Percentiles rank a stretch among this genome's conserved stretches.
These are phyloP conservation scores for Megaptera novaeangliae DNA, from an alignment of 2,113 vertebrate genomes.

Conservation along the genomic window DNA sequence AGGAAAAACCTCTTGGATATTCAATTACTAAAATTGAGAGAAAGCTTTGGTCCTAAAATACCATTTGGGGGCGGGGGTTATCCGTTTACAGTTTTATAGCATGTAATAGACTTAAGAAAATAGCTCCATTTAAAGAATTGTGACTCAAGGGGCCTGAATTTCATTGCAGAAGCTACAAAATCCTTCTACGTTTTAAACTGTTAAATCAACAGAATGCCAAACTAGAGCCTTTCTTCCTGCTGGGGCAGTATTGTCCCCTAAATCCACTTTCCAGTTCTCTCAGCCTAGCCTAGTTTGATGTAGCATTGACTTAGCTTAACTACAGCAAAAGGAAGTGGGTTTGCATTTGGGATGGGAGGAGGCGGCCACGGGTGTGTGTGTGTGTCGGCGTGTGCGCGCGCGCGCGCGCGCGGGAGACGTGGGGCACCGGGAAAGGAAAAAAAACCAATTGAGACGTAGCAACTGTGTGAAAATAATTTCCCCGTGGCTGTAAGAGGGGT, in stretches of 20 bases:
- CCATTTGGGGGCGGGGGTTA: background rate
- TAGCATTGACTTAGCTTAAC: conserved; percentile 64
- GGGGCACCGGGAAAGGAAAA: background rate
- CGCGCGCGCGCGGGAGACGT: background rate
- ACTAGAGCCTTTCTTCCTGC: conserved; percentile 73
- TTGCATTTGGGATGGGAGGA: conserved; percentile 64
- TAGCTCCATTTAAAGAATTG: conserved; percentile 10
- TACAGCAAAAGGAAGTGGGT: conserved; percentile 65
- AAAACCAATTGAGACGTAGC: conserved; percentile 26
- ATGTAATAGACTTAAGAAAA: background rate
- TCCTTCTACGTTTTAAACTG: conserved; percentile 47
- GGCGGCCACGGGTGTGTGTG: background rate
- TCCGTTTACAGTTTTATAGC: conserved; percentile 41
- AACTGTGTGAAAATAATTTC: conserved; percentile 48
- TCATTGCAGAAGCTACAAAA: conserved; percentile 43
- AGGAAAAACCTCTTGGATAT: background rate
- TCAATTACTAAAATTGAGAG: conserved; percentile 21
- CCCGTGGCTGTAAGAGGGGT: conserved; percentile 9
- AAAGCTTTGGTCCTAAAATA: conserved; percentile 22
- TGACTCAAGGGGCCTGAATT: conserved; percentile 12
- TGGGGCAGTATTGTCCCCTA: conserved; percentile 76
- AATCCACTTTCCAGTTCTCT: conserved; percentile 68
- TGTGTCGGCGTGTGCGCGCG: background rate
- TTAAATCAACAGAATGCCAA: conserved; percentile 67
- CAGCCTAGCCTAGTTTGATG: conserved; percentile 65